Percentiles rank a stretch among this genome's conserved stretches.
Evolutionary conservation across 2,888 invertebrate species (phyloP).

Genomic region (Ormyrus labotus): DNA sequence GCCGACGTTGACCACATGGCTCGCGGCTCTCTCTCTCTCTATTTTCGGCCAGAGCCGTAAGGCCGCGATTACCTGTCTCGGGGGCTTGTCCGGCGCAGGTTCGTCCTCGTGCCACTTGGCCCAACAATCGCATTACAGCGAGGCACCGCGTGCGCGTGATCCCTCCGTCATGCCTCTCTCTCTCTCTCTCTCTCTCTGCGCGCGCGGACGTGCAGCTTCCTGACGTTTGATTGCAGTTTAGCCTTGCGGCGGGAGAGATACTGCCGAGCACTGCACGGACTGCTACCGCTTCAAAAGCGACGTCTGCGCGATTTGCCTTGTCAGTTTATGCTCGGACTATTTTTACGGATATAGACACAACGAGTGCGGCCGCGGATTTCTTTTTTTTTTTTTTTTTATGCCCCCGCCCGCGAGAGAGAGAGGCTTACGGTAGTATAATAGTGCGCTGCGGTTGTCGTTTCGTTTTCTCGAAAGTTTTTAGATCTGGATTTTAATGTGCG

Average conservation of each 20-base stretch:
- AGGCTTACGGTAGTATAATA: conserved; percentile 19
- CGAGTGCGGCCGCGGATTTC: not conserved
- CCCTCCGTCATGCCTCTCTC: not conserved
- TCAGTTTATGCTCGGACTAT: conserved; percentile 34
- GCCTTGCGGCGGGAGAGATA: conserved; percentile 45
- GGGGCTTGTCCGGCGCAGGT: conserved; percentile 30
- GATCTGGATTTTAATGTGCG: no score
- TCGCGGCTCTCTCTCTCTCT: conserved; percentile 62
- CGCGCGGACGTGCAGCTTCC: conserved; percentile 30
- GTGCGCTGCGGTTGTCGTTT: no score
- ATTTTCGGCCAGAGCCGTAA: conserved; percentile 65
- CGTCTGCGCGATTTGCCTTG: conserved; percentile 7
- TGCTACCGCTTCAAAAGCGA: not conserved
- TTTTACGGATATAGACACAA: not conserved
- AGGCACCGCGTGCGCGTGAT: not conserved
- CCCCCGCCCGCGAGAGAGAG: not conserved
- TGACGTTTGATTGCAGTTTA: conserved; percentile 52
- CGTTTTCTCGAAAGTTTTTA: no score
- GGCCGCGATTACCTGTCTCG: conserved; percentile 42
- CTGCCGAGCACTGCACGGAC: not conserved
- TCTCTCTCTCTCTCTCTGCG: no score
- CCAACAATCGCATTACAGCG: conserved; percentile 21
- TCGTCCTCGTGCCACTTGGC: conserved; percentile 5
- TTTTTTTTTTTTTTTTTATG: conserved; percentile 9
- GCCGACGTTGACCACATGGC: conserved; percentile 73